phyloP scores from a whole-genome alignment of 2,888 invertebrate species.

The Platycnemis pennipes region DNA sequence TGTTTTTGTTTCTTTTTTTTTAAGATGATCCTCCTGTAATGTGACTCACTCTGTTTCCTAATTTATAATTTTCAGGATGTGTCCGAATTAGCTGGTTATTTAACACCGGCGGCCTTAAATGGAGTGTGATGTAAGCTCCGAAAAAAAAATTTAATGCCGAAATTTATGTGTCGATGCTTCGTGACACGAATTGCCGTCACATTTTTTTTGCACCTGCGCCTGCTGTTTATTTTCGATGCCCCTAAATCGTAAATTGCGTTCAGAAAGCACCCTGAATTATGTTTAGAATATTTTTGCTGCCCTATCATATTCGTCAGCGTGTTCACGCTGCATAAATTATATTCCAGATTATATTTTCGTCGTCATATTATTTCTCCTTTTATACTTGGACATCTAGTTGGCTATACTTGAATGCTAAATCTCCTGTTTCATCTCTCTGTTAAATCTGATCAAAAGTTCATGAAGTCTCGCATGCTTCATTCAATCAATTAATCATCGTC shows the following conservation, averaged over 20 bases:
- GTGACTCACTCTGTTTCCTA: background rate
- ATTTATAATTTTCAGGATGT: background rate
- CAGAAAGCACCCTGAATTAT: background rate
- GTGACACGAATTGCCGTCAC: background rate
- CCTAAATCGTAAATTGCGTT: background rate
- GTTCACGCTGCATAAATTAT: background rate
- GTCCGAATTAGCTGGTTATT: background rate
- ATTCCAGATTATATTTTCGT: background rate
- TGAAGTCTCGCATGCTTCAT: background rate
- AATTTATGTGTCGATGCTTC: background rate
- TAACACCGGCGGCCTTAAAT: background rate
- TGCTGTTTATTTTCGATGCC: background rate
- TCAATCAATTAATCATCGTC: background rate
- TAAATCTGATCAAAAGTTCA: background rate
- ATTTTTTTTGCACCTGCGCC: background rate
- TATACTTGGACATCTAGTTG: background rate
- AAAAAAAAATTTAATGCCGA: background rate
- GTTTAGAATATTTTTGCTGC: background rate
- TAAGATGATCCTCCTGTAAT: too few relatives aligned
- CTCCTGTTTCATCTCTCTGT: background rate
- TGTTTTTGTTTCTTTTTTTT: too few relatives aligned
- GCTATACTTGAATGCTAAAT: background rate
- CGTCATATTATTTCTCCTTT: background rate
- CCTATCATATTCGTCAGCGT: background rate
- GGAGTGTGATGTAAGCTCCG: background rate